Conservation (phyloP, 2,888 invertebrate species). For the Pammene aurita region DNA sequence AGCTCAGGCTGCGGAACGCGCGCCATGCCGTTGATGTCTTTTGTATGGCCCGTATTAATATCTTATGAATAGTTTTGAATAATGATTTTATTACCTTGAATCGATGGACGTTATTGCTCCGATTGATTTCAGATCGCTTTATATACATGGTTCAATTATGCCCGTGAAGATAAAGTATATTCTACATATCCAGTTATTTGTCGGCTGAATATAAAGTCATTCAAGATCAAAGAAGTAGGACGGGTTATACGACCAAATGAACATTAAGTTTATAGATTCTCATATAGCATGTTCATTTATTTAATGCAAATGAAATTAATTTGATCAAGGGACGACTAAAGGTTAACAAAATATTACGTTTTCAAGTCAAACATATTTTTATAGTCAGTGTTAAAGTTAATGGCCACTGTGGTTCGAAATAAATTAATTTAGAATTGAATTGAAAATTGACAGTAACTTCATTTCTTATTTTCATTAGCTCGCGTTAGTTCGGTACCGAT, state of each 20-base stretch:
- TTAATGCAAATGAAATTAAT: too few relatives aligned
- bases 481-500: too few relatives aligned
- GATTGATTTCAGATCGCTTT: constrained; percentile 10
- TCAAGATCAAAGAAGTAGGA: background rate
- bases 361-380: too few relatives aligned
- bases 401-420: too few relatives aligned
- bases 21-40: constrained; percentile 71
- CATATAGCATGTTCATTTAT: too few relatives aligned
- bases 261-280: too few relatives aligned
- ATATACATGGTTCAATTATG: background rate
- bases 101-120: constrained; percentile 37
- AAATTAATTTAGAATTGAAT: too few relatives aligned
- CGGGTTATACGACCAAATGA: background rate
- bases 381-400: too few relatives aligned
- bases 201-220: background rate
- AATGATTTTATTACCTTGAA: constrained; percentile 29
- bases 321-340: too few relatives aligned
- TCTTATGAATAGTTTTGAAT: constrained; percentile 28
- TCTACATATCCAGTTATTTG: background rate
- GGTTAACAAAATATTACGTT: too few relatives aligned
- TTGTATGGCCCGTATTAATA: constrained; percentile 53
- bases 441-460: too few relatives aligned
- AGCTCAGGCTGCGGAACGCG: constrained; percentile 25
- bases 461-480: too few relatives aligned
- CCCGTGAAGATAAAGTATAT: background rate